Base-by-base conservation (phyloP, 2,113 vertebrate genomes). In the Natator depressus region DNA sequence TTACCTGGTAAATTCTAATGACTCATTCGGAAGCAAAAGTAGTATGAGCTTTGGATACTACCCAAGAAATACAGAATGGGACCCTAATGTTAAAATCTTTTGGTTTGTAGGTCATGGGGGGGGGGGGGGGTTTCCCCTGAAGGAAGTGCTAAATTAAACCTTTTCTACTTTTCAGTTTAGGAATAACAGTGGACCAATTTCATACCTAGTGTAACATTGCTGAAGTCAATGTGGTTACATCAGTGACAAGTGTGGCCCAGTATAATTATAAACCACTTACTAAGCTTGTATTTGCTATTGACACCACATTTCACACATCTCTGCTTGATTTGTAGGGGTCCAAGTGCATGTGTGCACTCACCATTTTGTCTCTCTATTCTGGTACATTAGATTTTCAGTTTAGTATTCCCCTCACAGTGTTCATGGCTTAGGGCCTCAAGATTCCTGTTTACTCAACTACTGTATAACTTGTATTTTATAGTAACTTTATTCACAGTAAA, bases 1-100 rank as follows among this genome's bases (percentile, higher is more conserved):
- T 96, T 96, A 89, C 78, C 95, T 88, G 85, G 94, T 93, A 93
- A 96, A 96, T 90, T 49, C 20, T 92, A 94, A 93, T 89, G 82
- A 88, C 38, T 92, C 22, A 85, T 93, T 69, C 82, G 46, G 82
- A 96, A 35, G 87, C 94, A 69, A 93, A 94, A 91, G 59, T 86
- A 49, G 35, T 90, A 51, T 25, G 46, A 96, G 89, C 89, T 51
- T 97, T 89, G 89, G 80, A 96, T 92, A 94, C 85, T 95, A 96
- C 91, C 91, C 93, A 97, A 95, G 72, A 55, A 94, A 96, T 38
- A 94, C 62, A 80, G 89, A 96, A 89, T 42, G 22, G 6, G 76
- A 46, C 62, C 90, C 46, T 5, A 76, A 19, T 53, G 14, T 93
- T 93, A 91, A 96, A 95, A 88, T 95, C 87, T 92, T 86, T 84